phyloP scores from a whole-genome alignment of 92 coral and sea anemone genomes.

The Scolanthus callimorphus region DNA sequence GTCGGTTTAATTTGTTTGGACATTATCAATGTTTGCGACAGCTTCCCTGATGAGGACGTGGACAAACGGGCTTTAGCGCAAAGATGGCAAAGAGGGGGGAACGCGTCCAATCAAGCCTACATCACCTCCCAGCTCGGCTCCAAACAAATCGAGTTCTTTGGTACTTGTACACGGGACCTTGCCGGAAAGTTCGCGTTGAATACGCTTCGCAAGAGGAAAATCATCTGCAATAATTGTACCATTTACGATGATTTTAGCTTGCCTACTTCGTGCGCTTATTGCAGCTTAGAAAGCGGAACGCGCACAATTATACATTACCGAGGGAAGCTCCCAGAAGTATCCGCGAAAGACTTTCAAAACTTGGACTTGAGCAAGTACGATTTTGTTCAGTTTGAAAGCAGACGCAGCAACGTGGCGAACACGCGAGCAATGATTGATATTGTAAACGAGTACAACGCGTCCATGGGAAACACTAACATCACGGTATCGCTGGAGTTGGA shows the following conservation, averaged over 20 bases:
- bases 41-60: constrained; percentile 57
- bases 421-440: constrained; percentile 51
- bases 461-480: constrained; percentile 8
- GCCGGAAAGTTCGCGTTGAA: constrained; percentile 42
- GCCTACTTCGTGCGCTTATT: constrained; percentile 64
- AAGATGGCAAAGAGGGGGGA: constrained; percentile 69
- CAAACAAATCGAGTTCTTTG: constrained; percentile 48
- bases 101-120: constrained; percentile 56
- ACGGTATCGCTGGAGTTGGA: constrained; percentile 66
- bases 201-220: constrained; percentile 29
- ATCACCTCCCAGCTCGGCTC: constrained; percentile 43
- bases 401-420: constrained; percentile 45
- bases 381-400: constrained; percentile 79
- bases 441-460: constrained; percentile 29
- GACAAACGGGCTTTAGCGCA: constrained; percentile 54
- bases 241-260: constrained; percentile 50
- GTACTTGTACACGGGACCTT: constrained; percentile 42
- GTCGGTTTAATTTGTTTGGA: no score
- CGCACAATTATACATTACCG: constrained; percentile 68
- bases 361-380: constrained; percentile 34
- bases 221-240: constrained; percentile 39
- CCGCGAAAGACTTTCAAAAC: constrained; percentile 38
- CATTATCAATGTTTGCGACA: no score
- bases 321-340: constrained; percentile 53
- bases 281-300: constrained; percentile 45